A percentile compares a stretch with the other conserved stretches of the same genome.
These are phyloP conservation scores for Myotis yumanensis DNA, from an alignment of 2,113 vertebrate species.

Conservation along the genomic window DNA sequence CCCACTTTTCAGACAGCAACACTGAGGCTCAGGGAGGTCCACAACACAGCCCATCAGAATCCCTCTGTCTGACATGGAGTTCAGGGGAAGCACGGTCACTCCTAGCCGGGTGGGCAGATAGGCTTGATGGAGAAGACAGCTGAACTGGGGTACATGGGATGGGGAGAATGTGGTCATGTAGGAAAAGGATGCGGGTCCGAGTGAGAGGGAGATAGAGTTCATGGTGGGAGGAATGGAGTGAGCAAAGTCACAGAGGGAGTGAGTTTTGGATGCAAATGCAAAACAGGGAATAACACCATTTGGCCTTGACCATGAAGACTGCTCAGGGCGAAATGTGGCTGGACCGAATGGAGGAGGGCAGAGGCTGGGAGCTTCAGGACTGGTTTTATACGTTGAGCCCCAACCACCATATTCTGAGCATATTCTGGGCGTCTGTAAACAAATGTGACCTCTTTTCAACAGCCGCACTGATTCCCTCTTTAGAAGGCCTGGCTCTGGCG, in stretches of 20 bases:
- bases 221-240: background rate
- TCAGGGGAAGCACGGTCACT: background rate
- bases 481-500: background rate
- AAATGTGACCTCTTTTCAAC: conserved; percentile 16
- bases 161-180: background rate
- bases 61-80: rapidly evolving
- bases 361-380: rapidly evolving
- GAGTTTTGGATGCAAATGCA: background rate
- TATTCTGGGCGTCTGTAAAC: background rate
- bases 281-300: background rate
- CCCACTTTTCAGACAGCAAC: background rate
- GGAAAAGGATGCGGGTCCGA: background rate
- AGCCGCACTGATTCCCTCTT: conserved; percentile 36
- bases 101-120: background rate
- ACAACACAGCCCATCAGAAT: background rate
- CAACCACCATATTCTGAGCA: background rate
- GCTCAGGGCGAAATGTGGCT: background rate
- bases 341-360: background rate
- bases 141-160: rapidly evolving
- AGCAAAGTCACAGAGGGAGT: background rate
- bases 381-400: background rate
- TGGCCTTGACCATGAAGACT: background rate
- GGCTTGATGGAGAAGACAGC: too few species aligned
- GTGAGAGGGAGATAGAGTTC: background rate
- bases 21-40: background rate